phyloP scores from a whole-genome alignment of 1,140 invertebrate species.

The Megalopta genalis region DNA sequence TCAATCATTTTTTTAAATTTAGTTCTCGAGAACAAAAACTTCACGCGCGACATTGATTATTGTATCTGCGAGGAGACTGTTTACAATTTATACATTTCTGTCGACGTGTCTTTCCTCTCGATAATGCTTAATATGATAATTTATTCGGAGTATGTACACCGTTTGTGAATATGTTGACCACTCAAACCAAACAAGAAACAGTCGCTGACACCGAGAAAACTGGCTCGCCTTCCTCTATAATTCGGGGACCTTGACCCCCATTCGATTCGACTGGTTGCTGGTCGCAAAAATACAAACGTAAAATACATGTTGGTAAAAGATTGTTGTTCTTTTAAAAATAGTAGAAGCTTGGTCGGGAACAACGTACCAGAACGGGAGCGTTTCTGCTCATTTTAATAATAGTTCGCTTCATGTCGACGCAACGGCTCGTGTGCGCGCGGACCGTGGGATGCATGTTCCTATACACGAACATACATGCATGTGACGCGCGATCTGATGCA shows the following conservation, averaged over 20 bases:
- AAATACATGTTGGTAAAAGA: too few relatives aligned
- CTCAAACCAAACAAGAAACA: too few relatives aligned
- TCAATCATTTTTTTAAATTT: not conserved
- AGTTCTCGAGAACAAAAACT: too few relatives aligned
- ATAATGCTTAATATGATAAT: not conserved
- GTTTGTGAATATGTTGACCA: not conserved
- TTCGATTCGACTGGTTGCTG: not conserved
- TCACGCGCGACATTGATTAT: not conserved
- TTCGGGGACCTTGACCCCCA: not conserved
- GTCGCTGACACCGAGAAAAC: too few relatives aligned
- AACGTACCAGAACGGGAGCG: not conserved
- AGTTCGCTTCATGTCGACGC: too few relatives aligned
- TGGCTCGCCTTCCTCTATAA: not conserved
- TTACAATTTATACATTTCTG: not conserved
- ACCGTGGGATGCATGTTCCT: not conserved
- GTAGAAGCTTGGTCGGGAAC: not conserved
- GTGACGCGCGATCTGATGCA: slow-evolving; percentile 1
- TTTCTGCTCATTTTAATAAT: too few relatives aligned
- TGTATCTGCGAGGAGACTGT: not conserved
- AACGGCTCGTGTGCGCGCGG: not conserved
- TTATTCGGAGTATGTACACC: not conserved
- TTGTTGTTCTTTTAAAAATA: not conserved
- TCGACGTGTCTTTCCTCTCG: not conserved
- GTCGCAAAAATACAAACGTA: not conserved
- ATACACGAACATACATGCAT: not conserved